Evolutionary conservation across 2,888 invertebrate genomes (phyloP).

Genomic region (Cryptus armator): DNA sequence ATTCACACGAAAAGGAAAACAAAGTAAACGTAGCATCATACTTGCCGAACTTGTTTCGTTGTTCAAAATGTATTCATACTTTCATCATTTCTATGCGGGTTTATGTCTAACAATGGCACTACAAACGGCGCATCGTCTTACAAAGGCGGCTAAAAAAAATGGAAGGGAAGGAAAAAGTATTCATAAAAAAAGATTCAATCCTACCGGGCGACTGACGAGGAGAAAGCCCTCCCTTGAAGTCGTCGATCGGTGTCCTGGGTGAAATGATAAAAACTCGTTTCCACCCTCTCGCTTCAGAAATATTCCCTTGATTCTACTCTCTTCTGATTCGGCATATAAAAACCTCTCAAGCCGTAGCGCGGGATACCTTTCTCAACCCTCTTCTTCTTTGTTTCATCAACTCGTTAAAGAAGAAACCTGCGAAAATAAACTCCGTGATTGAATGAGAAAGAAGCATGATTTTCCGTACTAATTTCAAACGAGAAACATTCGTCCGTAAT

Average conservation of each 20-base stretch:
- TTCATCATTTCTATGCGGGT: neutral
- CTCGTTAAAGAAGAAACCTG: neutral
- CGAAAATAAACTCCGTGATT: neutral
- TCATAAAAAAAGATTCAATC: neutral
- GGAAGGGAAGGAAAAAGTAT: neutral
- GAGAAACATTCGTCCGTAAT: neutral
- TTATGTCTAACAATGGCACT: neutral
- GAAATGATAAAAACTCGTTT: slow-evolving; percentile 33
- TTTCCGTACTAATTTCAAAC: neutral
- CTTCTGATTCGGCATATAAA: slow-evolving; percentile 14
- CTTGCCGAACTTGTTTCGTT: too few relatives aligned
- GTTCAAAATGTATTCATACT: too few relatives aligned
- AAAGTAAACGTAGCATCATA: too few relatives aligned
- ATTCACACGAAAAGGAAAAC: too few relatives aligned
- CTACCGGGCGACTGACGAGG: neutral
- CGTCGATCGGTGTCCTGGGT: slow-evolving; percentile 26
- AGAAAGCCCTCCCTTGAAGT: neutral
- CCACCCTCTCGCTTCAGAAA: neutral
- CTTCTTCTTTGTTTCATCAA: neutral
- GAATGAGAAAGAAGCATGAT: slow-evolving; percentile 5
- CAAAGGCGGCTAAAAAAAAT: slow-evolving; percentile 5
- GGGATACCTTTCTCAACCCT: slow-evolving; percentile 12
- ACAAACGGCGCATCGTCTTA: slow-evolving; percentile 20
- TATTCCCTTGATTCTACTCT: slow-evolving; percentile 20
- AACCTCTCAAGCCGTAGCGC: neutral